These are phyloP conservation scores for Lates japonicus DNA, from an alignment of 2,797 vertebrate species.

Conservation along the genomic window DNA sequence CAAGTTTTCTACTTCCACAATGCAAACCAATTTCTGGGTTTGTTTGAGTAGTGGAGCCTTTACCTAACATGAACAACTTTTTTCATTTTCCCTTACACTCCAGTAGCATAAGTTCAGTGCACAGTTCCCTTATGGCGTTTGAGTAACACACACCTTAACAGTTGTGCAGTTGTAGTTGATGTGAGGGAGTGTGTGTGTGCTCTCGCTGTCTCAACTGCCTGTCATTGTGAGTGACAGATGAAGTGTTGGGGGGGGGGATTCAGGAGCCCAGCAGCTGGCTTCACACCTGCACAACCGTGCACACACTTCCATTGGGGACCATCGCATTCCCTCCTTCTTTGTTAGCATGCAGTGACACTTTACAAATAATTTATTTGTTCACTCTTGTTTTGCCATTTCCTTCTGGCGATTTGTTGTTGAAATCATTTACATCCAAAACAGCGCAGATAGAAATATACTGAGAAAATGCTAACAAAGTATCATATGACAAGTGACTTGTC, in stretches of 20 bases:
- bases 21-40: conserved; percentile 62
- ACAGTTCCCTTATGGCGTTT: conserved; percentile 64
- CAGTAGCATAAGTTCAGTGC: conserved; percentile 61
- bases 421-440: conserved; percentile 68
- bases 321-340: conserved; percentile 52
- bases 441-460: conserved; percentile 35
- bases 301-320: conserved; percentile 65
- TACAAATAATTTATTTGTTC: conserved; percentile 79
- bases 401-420: conserved; percentile 64
- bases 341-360: conserved; percentile 68
- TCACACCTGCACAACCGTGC: conserved; percentile 82
- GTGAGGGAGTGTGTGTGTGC: conserved; percentile 67
- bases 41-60: conserved; percentile 57
- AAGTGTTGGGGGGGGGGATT: conserved; percentile 51
- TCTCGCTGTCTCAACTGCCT: conserved; percentile 75
- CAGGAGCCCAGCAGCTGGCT: conserved; percentile 80
- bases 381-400: conserved; percentile 66
- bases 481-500: conserved; percentile 37
- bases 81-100: conserved; percentile 27
- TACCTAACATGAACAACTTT: conserved; percentile 58
- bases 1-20: conserved; percentile 60
- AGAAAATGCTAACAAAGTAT: conserved; percentile 29
- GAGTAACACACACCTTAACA: conserved; percentile 74
- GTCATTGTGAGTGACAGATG: conserved; percentile 85
- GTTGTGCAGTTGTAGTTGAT: conserved; percentile 72